Conservation (phyloP, 2,113 vertebrate genomes). For the Calidris pugnax region DNA sequence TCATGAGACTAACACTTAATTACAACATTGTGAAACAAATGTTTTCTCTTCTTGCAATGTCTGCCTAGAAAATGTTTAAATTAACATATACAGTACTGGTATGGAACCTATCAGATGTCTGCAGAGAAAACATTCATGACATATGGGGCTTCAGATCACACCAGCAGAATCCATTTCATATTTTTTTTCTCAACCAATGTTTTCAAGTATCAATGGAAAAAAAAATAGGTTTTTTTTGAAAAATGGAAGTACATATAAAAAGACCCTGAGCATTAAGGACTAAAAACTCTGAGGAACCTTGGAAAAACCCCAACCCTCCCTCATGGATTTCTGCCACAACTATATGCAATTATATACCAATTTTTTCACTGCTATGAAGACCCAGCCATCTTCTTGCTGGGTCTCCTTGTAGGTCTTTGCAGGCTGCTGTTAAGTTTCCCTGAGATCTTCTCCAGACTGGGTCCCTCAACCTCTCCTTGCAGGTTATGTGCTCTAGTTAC, state of each 20-base stretch:
- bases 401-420: too few species aligned
- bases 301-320: neutral
- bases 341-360: neutral
- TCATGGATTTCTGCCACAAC: neutral
- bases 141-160: neutral
- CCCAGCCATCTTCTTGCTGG: too few species aligned
- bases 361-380: neutral
- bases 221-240: neutral
- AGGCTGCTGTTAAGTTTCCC: too few species aligned
- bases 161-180: neutral
- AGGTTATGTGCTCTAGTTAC: too few species aligned
- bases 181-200: neutral
- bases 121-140: neutral
- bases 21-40: neutral
- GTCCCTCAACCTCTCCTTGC: too few species aligned
- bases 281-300: neutral
- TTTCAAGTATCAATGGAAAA: neutral
- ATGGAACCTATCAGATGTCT: neutral
- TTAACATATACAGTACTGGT: neutral
- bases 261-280: rapidly evolving
- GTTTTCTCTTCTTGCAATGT: neutral
- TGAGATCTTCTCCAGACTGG: too few species aligned
- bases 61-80: neutral
- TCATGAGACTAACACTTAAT: neutral
- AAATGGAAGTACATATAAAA: neutral